These are phyloP conservation scores for Lissonota sp. DNA, from an alignment of 2,888 invertebrate species.

Conservation along the genomic window DNA sequence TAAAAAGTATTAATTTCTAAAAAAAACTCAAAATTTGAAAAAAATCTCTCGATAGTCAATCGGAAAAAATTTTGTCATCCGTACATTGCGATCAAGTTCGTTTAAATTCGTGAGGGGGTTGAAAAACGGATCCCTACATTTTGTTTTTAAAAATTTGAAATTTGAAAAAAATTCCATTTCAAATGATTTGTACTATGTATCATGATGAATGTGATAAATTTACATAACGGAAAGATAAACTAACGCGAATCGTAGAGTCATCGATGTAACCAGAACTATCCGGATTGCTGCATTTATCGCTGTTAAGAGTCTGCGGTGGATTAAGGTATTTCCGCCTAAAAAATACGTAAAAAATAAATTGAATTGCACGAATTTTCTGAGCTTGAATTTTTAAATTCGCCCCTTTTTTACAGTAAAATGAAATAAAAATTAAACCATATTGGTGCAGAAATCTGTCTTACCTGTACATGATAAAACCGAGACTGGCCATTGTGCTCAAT, in stretches of 20 bases:
- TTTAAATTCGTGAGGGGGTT: too few relatives aligned
- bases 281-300: slow-evolving; percentile 92
- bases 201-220: slow-evolving; percentile 9
- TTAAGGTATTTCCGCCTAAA: slow-evolving; percentile 89
- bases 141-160: too few relatives aligned
- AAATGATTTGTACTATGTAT: not conserved
- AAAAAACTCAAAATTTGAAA: too few relatives aligned
- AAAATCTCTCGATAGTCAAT: too few relatives aligned
- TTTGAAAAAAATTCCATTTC: not conserved
- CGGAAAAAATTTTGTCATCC: too few relatives aligned
- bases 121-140: too few relatives aligned
- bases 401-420: not conserved
- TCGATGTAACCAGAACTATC: slow-evolving; percentile 95
- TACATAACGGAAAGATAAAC: slow-evolving; percentile 73
- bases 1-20: too few relatives aligned
- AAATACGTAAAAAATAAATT: slow-evolving; percentile 23
- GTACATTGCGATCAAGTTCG: too few relatives aligned
- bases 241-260: slow-evolving; percentile 93
- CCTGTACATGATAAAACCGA: slow-evolving; percentile 82
- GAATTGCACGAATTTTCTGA: not conserved
- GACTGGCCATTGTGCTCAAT: slow-evolving; percentile 79
- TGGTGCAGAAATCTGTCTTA: slow-evolving; percentile 62
- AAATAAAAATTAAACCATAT: not conserved
- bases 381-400: not conserved
- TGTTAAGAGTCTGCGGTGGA: slow-evolving; percentile 92